phyloP scores from a whole-genome alignment of 2,797 vertebrate species.

The Phoebastria nigripes region DNA sequence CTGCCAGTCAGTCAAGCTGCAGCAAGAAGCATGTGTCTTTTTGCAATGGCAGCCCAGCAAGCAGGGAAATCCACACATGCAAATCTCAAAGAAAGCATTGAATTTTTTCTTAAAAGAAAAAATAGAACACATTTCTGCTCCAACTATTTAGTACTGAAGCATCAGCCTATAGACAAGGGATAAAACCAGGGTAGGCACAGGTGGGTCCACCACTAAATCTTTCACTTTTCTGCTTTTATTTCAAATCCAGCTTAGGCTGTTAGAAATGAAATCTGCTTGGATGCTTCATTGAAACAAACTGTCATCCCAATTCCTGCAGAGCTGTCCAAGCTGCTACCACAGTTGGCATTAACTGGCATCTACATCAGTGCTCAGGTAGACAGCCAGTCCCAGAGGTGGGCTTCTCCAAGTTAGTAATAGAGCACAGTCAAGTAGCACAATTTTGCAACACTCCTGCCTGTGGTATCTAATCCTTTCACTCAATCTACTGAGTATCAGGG shows the following conservation, averaged over 20 bases:
- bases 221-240: background rate
- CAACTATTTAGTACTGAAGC: background rate
- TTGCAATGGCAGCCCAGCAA: background rate
- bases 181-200: background rate
- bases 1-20: background rate
- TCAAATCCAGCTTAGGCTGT: background rate
- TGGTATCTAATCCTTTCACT: background rate
- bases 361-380: background rate
- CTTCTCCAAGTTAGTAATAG: background rate
- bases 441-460: background rate
- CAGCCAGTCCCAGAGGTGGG: background rate
- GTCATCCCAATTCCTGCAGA: background rate
- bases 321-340: background rate
- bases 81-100: background rate
- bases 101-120: background rate
- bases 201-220: background rate
- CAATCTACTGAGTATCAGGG: background rate
- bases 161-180: background rate
- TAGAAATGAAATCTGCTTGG: background rate
- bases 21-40: background rate
- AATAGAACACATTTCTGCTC: background rate
- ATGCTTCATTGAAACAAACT: background rate
- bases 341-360: background rate
- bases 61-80: background rate
- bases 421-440: fast-evolving